Evolutionary conservation across 1,140 invertebrate genomes (phyloP).

Genomic region (Idris sp.): DNA sequence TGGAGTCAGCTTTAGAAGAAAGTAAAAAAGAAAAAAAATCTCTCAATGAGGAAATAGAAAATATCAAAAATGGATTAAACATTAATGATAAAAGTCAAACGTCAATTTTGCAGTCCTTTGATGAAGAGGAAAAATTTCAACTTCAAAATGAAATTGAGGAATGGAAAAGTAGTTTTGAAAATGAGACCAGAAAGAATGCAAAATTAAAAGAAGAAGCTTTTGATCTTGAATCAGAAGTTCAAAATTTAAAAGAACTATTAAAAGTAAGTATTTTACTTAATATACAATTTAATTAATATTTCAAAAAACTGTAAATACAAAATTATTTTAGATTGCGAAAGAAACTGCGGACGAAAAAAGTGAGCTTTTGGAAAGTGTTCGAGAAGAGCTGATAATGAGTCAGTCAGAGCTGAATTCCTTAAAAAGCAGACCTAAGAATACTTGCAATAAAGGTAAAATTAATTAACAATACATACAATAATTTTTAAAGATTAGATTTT

Average conservation of each 20-base stretch:
- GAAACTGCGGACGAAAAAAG: constrained; percentile 50
- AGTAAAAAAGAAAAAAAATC: constrained; percentile 10
- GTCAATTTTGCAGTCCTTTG: constrained; percentile 17
- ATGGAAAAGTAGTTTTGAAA: constrained; percentile 29
- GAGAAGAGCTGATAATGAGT: constrained; percentile 61
- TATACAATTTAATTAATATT: constrained; percentile 5
- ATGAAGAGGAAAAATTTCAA: constrained; percentile 6
- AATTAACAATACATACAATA: too few species aligned
- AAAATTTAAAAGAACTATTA: constrained; percentile 19
- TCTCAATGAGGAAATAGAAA: constrained; percentile 16
- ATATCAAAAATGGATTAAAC: constrained; percentile 4
- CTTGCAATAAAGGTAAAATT: constrained; percentile 66
- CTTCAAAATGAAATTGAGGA: constrained; percentile 33
- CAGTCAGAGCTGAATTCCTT: constrained; percentile 62
- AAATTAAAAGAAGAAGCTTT: constrained; percentile 5
- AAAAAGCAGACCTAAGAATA: constrained; percentile 56
- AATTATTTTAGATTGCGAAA: constrained; percentile 25
- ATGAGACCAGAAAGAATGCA: constrained; percentile 19
- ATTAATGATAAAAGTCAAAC: constrained; percentile 12
- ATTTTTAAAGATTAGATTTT: too few species aligned
- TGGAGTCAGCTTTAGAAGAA: constrained; percentile 10
- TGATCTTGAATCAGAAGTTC: constrained; percentile 1
- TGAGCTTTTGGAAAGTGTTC: constrained; percentile 54
- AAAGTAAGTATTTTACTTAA: constrained; percentile 15
- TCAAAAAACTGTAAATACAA: not conserved